Conservation (phyloP, 2,888 invertebrate species). For the Archips crataeganus region DNA sequence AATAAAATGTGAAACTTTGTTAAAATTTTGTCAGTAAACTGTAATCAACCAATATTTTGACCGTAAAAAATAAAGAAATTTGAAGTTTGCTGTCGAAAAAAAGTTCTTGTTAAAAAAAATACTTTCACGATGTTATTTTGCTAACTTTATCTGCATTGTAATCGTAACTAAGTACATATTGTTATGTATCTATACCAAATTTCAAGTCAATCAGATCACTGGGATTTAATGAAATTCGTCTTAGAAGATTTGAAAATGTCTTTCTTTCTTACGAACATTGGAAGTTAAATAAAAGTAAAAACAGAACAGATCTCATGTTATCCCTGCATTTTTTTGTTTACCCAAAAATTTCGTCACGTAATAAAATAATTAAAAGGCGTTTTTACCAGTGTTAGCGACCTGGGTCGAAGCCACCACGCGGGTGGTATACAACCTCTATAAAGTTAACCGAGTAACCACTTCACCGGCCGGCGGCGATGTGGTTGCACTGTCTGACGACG, state of each 20-base stretch:
- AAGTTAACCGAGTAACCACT: conserved; percentile 36
- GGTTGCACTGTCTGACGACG: conserved; percentile 27
- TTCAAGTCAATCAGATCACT: too few species aligned
- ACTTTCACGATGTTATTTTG: too few species aligned
- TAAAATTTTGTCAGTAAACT: too few species aligned
- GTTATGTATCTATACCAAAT: too few species aligned
- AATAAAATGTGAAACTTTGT: too few species aligned
- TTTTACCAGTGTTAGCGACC: conserved; percentile 38
- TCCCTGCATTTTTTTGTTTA: not conserved
- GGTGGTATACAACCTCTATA: conserved; percentile 40
- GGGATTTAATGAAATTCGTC: too few species aligned
- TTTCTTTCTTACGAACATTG: not conserved
- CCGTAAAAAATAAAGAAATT: too few species aligned
- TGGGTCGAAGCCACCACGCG: conserved; percentile 32
- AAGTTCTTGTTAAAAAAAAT: too few species aligned
- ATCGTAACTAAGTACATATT: too few species aligned
- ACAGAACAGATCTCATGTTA: not conserved
- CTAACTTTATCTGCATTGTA: too few species aligned
- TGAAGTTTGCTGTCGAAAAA: too few species aligned
- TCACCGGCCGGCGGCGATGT: conserved; percentile 26
- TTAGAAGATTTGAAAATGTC: not conserved
- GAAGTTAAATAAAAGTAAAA: not conserved
- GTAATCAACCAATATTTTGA: too few species aligned
- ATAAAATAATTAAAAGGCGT: conserved; percentile 42
- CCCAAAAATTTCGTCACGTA: conserved; percentile 32